Evolutionary conservation across 2,113 vertebrate species (phyloP).

Genomic region (Rhizomys pruinosus): DNA sequence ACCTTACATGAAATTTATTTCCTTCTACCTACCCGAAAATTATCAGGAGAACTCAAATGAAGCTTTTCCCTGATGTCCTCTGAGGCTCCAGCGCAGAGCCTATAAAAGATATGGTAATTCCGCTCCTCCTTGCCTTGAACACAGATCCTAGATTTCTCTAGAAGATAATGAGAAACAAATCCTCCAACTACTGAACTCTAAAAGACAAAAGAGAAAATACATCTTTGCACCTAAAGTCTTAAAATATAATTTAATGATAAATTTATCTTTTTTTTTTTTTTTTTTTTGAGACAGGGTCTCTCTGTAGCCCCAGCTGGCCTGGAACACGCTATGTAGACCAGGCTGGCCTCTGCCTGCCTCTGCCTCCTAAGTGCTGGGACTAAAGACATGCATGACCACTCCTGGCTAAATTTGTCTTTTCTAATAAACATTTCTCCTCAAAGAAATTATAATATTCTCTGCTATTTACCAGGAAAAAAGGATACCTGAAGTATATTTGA

Average conservation of each 20-base stretch:
- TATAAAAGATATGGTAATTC: constrained; percentile 99
- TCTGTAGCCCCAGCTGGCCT: too few species aligned
- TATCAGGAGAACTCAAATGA: constrained; percentile 94
- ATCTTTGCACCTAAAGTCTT: constrained; percentile 55
- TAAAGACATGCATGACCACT: too few species aligned
- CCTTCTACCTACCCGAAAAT: constrained; percentile 92
- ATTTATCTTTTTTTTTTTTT: not conserved
- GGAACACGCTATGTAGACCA: too few species aligned
- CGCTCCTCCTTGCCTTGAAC: constrained; percentile 96
- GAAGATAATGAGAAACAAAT: constrained; percentile 98
- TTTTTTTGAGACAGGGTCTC: too few species aligned
- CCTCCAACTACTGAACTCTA: constrained; percentile 97
- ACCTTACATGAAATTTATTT: constrained; percentile 1
- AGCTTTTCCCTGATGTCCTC: constrained; percentile 95
- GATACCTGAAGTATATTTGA: not conserved
- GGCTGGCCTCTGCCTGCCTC: too few species aligned
- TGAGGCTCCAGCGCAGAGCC: constrained; percentile 95
- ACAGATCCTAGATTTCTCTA: constrained; percentile 99
- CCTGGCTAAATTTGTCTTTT: constrained; percentile 31
- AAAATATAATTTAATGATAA: constrained; percentile 9
- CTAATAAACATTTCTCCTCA: not conserved
- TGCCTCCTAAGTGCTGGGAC: too few species aligned
- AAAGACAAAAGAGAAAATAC: constrained; percentile 72
- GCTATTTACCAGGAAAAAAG: not conserved
- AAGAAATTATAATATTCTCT: constrained; percentile 2